These are phyloP conservation scores for Podargus strigoides DNA, from an alignment of 2,797 vertebrate genomes.

Conservation along the genomic window DNA sequence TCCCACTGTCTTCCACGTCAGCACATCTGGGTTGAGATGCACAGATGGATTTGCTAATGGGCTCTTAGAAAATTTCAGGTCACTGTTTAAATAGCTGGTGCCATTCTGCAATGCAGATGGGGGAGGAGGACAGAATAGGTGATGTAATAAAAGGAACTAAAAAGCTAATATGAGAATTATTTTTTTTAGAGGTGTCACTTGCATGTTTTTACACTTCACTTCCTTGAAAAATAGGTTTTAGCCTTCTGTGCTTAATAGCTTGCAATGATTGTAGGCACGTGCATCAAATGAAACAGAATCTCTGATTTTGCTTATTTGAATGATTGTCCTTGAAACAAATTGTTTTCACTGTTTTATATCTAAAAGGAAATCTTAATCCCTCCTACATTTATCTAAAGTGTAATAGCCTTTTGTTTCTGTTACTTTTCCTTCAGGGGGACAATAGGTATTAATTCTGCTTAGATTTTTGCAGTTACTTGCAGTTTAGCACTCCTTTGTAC, in stretches of 20 bases:
- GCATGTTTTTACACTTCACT: background rate
- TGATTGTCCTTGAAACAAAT: background rate
- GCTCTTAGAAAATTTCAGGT: background rate
- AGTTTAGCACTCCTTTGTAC: background rate
- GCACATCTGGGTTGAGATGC: background rate
- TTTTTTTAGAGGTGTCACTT: background rate
- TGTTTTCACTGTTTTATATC: background rate
- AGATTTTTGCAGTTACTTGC: background rate
- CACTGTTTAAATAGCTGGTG: background rate
- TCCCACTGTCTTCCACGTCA: background rate
- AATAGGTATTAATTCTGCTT: background rate
- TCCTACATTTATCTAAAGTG: background rate
- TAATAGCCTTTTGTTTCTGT: conserved; percentile 2
- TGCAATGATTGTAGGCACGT: background rate
- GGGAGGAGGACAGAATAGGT: background rate
- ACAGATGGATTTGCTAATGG: background rate
- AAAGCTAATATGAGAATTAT: background rate
- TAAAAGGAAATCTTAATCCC: background rate
- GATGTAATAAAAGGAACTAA: background rate
- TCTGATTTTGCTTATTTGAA: background rate
- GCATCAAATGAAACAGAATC: background rate
- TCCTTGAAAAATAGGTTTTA: background rate
- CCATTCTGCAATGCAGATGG: background rate
- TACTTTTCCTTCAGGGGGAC: background rate
- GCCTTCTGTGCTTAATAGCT: background rate